A percentile compares a stretch with the other conserved stretches of the same genome.
Conservation (phyloP, 2,113 vertebrate genomes). For the Panthera leo region DNA sequence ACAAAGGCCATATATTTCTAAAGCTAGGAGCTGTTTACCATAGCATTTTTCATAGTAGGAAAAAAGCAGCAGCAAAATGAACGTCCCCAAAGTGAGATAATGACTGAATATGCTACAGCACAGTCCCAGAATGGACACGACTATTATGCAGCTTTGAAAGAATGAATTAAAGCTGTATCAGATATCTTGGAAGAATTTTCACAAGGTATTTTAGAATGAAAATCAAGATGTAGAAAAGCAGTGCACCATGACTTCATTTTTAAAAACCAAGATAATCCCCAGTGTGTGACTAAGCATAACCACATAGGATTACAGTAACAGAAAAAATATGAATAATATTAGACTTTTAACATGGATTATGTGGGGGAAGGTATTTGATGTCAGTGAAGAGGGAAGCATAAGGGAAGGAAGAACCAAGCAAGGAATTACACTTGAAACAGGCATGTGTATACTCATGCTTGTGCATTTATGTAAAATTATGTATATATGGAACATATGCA, state of each 20-base stretch:
- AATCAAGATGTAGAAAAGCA: constrained; percentile 6
- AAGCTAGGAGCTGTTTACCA: constrained; percentile 6
- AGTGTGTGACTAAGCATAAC: not conserved
- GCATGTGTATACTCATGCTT: not conserved
- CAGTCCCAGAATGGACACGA: no score
- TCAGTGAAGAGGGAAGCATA: not conserved
- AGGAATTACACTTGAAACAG: not conserved
- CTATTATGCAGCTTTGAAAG: not conserved
- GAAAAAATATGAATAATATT: not conserved
- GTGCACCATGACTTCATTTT: not conserved
- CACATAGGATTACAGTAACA: not conserved
- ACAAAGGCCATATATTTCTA: constrained; percentile 7
- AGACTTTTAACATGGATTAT: constrained; percentile 19
- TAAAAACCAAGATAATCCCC: not conserved
- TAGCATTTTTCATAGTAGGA: constrained; percentile 4
- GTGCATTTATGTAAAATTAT: not conserved
- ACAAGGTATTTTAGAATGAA: not conserved
- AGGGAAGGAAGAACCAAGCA: not conserved
- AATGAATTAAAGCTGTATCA: not conserved
- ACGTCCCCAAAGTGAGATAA: not conserved
- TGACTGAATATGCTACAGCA: not conserved
- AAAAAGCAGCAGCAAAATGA: not conserved
- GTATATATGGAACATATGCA: not conserved
- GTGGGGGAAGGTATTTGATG: not conserved
- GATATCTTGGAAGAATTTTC: not conserved